phyloP scores from a whole-genome alignment of 2,888 invertebrate genomes.

The Octonoba sinensis region DNA sequence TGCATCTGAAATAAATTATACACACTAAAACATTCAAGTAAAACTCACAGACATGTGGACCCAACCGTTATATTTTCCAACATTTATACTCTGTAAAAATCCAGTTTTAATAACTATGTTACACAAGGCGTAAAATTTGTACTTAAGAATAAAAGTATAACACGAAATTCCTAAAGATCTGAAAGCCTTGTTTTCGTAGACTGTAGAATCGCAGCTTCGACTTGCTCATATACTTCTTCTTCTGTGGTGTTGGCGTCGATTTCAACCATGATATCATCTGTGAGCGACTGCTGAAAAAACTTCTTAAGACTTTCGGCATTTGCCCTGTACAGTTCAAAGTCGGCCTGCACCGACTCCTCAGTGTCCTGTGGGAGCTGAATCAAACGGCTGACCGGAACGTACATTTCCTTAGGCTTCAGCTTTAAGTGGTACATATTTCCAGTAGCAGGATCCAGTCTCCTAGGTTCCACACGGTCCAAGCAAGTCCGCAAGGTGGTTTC shows the following conservation, averaged over 20 bases:
- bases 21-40: too few relatives aligned
- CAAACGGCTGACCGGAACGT: slow-evolving; percentile 2
- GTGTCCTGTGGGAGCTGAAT: slow-evolving; percentile 38
- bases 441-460: slow-evolving; percentile 23
- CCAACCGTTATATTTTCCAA: too few relatives aligned
- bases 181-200: slow-evolving; percentile 18
- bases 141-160: too few relatives aligned
- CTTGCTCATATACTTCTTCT: slow-evolving; percentile 16
- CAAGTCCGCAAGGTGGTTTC: slow-evolving; percentile 11
- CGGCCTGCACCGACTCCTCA: slow-evolving; percentile 22
- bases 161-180: too few relatives aligned
- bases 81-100: too few relatives aligned
- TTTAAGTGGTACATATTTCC: slow-evolving; percentile 27
- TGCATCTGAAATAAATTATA: too few relatives aligned
- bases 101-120: too few relatives aligned
- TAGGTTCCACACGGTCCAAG: slow-evolving; percentile 26
- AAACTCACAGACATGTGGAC: too few relatives aligned
- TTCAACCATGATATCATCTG: slow-evolving; percentile 19
- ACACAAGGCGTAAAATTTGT: too few relatives aligned
- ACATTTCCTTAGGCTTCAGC: neutral
- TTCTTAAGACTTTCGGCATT: neutral
- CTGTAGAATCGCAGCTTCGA: slow-evolving; percentile 26
- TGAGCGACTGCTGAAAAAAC: slow-evolving; percentile 2
- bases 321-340: slow-evolving; percentile 3
- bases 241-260: slow-evolving; percentile 16